Percentiles rank a stretch among this genome's conserved stretches.
These are phyloP conservation scores for Takifugu flavidus DNA, from an alignment of 2,113 vertebrate genomes.

Conservation along the genomic window DNA sequence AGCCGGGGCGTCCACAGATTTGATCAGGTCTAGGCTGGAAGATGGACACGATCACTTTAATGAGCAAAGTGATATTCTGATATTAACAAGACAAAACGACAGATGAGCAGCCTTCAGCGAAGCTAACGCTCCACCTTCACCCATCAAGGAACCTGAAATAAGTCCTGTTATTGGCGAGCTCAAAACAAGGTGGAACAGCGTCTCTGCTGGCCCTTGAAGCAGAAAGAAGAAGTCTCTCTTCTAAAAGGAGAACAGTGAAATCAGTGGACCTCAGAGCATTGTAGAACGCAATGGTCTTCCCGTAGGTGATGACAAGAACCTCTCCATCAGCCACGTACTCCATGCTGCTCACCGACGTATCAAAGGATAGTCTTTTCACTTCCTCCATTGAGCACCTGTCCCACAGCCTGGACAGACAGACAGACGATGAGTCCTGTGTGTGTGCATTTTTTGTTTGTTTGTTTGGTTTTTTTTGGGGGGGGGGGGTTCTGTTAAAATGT, in stretches of 20 bases:
- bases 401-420: constrained; percentile 82
- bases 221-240: background rate
- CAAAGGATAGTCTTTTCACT: constrained; percentile 87
- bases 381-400: constrained; percentile 85
- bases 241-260: background rate
- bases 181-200: too few relatives aligned
- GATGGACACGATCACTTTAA: background rate
- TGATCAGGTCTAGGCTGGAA: constrained; percentile 89
- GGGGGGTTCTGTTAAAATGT: too few relatives aligned
- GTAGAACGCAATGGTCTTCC: constrained; percentile 93
- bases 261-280: constrained; percentile 84
- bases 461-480: too few relatives aligned
- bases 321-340: constrained; percentile 93
- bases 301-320: constrained; percentile 91
- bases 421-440: background rate
- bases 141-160: too few relatives aligned
- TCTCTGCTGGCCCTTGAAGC: background rate
- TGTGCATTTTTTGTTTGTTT: background rate
- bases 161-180: too few relatives aligned
- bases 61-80: background rate
- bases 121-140: too few relatives aligned
- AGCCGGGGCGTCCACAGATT: constrained; percentile 92
- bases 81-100: too few relatives aligned
- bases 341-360: constrained; percentile 93
- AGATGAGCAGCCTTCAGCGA: too few relatives aligned